Conservation (phyloP, 1,140 invertebrate species). For the Apis mellifera region Amel_HAv3.1 CM009932.2:7110501-7111000, state of each 20-base stretch:
- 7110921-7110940: neutral
- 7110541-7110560: no score
- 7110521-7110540: no score
- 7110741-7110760: neutral
- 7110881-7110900: slow-evolving; percentile 21
- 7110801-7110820: slow-evolving; percentile 25
- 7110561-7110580: neutral
- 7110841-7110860: slow-evolving; percentile 10
- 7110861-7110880: slow-evolving; percentile 15
- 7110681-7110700: no score
- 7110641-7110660: neutral
- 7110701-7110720: neutral
- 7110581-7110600: no score
- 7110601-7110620: no score
- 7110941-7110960: neutral
- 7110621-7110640: no score
- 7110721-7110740: neutral
- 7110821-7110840: slow-evolving; percentile 18
- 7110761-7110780: neutral
- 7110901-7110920: slow-evolving; percentile 28
- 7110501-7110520: no score
- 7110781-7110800: neutral
- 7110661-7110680: no score
- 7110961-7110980: no score
- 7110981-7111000: neutral